phyloP scores from a whole-genome alignment of 1,140 invertebrate genomes.

The Anastatus disparis region DNA sequence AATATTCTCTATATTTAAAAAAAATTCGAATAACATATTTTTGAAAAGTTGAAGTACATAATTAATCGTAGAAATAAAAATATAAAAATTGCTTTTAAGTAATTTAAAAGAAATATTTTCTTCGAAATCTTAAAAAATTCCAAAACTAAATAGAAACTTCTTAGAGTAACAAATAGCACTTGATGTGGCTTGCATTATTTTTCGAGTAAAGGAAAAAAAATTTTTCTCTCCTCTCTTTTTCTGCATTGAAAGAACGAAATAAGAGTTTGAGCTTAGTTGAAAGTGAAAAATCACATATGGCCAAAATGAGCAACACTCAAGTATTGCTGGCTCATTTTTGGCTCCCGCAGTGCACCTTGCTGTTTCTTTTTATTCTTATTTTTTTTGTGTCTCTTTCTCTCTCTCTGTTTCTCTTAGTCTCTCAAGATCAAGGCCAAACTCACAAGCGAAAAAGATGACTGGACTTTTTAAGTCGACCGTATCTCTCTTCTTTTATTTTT shows the following conservation, averaged over 20 bases:
- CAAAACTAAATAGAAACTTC: constrained; percentile 4
- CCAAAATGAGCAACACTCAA: constrained; percentile 45
- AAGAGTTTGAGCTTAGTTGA: no score
- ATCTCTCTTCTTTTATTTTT: constrained; percentile 52
- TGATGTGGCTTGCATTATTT: constrained; percentile 9
- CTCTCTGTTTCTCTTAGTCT: constrained; percentile 34
- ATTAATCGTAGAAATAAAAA: no score
- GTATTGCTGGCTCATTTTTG: constrained; percentile 54
- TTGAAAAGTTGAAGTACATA: no score
- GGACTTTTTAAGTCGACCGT: constrained; percentile 58
- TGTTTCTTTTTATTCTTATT: constrained; percentile 37
- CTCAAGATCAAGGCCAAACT: constrained; percentile 65
- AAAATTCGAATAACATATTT: no score
- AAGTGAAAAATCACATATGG: constrained; percentile 37
- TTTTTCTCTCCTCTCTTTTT: no score
- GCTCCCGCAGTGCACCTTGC: constrained; percentile 56
- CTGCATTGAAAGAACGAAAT: no score
- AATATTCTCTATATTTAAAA: no score
- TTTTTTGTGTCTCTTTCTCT: constrained; percentile 7
- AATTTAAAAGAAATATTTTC: no score
- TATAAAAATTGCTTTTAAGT: no score
- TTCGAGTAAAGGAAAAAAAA: constrained; percentile 8
- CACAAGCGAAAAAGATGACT: constrained; percentile 63
- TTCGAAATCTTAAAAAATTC: no score
- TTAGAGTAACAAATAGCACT: constrained; percentile 1